These are phyloP conservation scores for Petrophora chlorosata DNA, from an alignment of 2,888 invertebrate genomes.

Conservation along the genomic window DNA sequence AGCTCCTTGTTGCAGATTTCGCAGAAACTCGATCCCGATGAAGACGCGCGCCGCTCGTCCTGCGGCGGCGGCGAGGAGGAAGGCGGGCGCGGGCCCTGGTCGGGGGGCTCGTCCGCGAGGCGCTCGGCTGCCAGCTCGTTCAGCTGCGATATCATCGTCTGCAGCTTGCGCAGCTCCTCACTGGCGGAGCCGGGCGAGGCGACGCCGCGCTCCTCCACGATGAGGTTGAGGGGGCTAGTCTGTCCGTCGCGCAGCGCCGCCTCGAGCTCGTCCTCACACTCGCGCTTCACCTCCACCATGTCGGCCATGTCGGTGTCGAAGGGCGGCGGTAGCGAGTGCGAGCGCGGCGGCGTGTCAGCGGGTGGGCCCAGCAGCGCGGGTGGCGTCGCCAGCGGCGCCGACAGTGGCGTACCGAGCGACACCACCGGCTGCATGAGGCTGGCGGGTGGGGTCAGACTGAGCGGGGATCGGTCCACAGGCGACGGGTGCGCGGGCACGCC, in stretches of 20 bases:
- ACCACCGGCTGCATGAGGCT: slow-evolving; percentile 63
- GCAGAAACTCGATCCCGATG: slow-evolving; percentile 93
- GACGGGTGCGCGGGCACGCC: slow-evolving; percentile 85
- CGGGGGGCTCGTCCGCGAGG: slow-evolving; percentile 66
- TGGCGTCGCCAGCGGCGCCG: slow-evolving; percentile 85
- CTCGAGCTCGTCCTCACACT: slow-evolving; percentile 72
- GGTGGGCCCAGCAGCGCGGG: slow-evolving; percentile 84
- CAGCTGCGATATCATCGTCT: slow-evolving; percentile 95
- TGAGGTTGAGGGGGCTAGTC: slow-evolving; percentile 91
- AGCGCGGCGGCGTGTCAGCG: slow-evolving; percentile 84
- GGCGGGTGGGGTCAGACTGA: slow-evolving; percentile 62
- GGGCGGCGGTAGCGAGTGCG: slow-evolving; percentile 63
- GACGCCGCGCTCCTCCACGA: slow-evolving; percentile 86
- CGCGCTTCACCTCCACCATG: slow-evolving; percentile 81
- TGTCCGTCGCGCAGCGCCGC: slow-evolving; percentile 84
- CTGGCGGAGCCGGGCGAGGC: slow-evolving; percentile 87
- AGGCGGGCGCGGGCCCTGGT: slow-evolving; percentile 59
- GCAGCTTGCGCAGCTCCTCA: slow-evolving; percentile 93
- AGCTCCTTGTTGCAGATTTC: slow-evolving; percentile 99
- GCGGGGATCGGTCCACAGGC: slow-evolving; percentile 79
- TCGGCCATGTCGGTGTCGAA: slow-evolving; percentile 57
- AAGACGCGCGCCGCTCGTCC: slow-evolving; percentile 82
- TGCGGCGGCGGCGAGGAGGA: slow-evolving; percentile 70
- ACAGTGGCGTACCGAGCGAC: slow-evolving; percentile 82
- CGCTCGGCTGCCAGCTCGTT: slow-evolving; percentile 89